Base-by-base conservation (phyloP, 2,888 invertebrate species). In the Tetranychus truncatus region DNA sequence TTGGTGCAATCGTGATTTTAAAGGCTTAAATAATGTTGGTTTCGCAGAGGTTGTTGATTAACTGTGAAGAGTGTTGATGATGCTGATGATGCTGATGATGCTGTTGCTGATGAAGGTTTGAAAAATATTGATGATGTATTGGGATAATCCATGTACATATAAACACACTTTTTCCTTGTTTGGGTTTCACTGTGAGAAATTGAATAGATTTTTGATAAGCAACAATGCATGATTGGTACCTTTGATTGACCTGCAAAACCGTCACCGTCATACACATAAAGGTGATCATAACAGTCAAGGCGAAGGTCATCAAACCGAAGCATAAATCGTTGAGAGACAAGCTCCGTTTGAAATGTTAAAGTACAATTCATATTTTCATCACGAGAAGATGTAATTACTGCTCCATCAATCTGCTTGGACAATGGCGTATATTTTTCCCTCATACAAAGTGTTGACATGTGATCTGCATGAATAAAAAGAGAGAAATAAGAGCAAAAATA, bases 331-430 rank as follows among this genome's bases (percentile, higher is more conserved):
- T 94, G 94, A 81, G 93, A 86, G 81, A 94, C 91, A 82, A 92
- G 91, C 85, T 93, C 92, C 80, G 94, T 94, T 85, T 93, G 93
- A 85, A 93, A 94, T 76, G 93, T 94, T 83, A 93, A 90, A 81
- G 90, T 89, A 86, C 94, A 94, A 85, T 93, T 91, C 81, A 93
- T 86, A 83, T 92, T 91, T 79, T 91, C 86, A 84, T 94, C 93
- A 84, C 92, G 92, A 82, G 91, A 89, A 44, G 93, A 93, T 86
- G 89, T 90, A 75, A 94, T 86, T 76, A 92, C 90, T 11, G 92
- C 93, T 69, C 93, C 93, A 82, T 94, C 92, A 80, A 93, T 88
- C 85, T 92, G 92, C 78, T 92, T 87, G 85, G 92, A 92, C 81
- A 92, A 87, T 79, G 91, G 90, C 82, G 91, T 91, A 78, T 92